These are phyloP conservation scores for Mus spretus DNA, from an alignment of 2,797 vertebrate genomes.

Conservation along the genomic window DNA sequence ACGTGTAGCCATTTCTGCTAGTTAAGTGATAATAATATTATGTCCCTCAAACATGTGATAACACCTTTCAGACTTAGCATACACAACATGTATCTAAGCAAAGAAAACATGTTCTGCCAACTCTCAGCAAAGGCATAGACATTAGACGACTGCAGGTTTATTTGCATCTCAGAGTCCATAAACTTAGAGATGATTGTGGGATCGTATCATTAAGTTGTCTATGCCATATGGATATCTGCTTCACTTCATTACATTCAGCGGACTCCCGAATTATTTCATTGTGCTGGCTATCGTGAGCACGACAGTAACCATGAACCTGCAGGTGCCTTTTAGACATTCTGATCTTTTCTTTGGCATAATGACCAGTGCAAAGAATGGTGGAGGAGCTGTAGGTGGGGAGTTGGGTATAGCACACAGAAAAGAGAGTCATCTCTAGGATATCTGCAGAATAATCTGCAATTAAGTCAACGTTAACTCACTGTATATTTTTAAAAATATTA, in stretches of 20 bases:
- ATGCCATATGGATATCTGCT: not conserved
- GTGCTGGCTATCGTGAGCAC: not conserved
- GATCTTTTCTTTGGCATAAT: not conserved
- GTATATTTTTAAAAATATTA: not conserved
- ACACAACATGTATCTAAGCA: not conserved
- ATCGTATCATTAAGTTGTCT: not conserved
- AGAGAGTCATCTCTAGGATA: not conserved
- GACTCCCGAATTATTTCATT: not conserved
- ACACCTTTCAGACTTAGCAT: not conserved
- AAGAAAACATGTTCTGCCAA: not conserved
- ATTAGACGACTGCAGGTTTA: not conserved
- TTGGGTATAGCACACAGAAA: not conserved
- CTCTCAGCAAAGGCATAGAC: not conserved
- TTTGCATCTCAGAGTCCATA: not conserved
- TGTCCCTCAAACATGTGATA: not conserved
- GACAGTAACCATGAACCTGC: not conserved
- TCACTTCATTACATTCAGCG: not conserved
- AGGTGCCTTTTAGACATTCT: not conserved
- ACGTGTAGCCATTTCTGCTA: not conserved
- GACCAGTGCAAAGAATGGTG: not conserved
- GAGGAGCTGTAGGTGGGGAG: accelerated
- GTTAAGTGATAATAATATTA: not conserved
- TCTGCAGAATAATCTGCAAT: not conserved
- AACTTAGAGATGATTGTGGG: not conserved
- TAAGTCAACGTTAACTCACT: too few relatives aligned